Evolutionary conservation across 2,888 invertebrate species (phyloP).

Genomic region (Neuroscelio doddi): DNA sequence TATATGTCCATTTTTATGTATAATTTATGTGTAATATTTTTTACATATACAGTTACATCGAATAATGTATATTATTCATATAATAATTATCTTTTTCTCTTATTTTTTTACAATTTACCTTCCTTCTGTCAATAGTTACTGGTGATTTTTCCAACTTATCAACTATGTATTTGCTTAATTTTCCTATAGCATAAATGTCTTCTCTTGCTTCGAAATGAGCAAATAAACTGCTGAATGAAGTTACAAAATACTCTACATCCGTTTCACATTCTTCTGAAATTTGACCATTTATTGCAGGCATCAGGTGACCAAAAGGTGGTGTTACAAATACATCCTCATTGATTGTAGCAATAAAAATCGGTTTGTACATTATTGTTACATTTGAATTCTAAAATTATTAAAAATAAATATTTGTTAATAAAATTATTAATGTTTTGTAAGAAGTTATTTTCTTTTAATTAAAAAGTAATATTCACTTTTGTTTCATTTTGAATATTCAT

Average conservation of each 20-base stretch:
- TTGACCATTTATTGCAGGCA: constrained; percentile 74
- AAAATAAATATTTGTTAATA: constrained; percentile 9
- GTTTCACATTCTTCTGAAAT: constrained; percentile 52
- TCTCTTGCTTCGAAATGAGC: constrained; percentile 77
- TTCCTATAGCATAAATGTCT: constrained; percentile 79
- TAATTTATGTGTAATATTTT: constrained; percentile 1
- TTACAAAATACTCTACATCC: constrained; percentile 59
- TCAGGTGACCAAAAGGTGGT: constrained; percentile 76
- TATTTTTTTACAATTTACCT: constrained; percentile 69
- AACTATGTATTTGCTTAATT: constrained; percentile 75
- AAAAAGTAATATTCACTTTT: constrained; percentile 49
- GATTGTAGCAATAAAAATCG: constrained; percentile 76
- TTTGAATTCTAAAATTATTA: constrained; percentile 75
- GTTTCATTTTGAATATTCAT: constrained; percentile 67
- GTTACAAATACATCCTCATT: constrained; percentile 77
- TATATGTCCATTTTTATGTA: too few relatives aligned
- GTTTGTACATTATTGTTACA: constrained; percentile 77
- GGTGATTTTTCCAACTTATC: constrained; percentile 58
- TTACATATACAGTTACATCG: constrained; percentile 1
- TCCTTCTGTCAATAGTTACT: constrained; percentile 70
- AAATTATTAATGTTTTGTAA: constrained; percentile 7
- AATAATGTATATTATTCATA: constrained; percentile 8
- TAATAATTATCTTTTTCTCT: too few relatives aligned
- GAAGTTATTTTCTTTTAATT: too few relatives aligned
- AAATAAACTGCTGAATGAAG: constrained; percentile 62